Evolutionary conservation across 2,888 invertebrate genomes (phyloP).

Genomic region (Synanthedon andrenaeformis): DNA sequence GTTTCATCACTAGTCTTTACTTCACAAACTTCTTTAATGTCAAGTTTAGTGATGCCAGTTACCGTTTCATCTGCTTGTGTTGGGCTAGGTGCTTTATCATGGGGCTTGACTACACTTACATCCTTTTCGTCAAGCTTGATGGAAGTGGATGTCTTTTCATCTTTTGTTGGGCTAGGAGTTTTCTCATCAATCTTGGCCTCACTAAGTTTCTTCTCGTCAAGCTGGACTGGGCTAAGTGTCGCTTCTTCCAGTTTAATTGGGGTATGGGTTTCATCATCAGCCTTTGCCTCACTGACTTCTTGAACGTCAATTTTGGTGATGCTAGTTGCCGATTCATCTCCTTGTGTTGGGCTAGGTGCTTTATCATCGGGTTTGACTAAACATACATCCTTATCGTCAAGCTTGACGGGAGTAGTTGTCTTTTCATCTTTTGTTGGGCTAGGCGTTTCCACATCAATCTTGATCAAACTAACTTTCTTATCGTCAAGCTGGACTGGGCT

Average conservation of each 20-base stretch:
- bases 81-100: not conserved
- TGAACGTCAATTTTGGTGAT: not conserved
- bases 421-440: not conserved
- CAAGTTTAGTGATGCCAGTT: no score
- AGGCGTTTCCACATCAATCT: not conserved
- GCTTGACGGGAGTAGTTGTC: constrained; percentile 2
- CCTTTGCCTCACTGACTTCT: not conserved
- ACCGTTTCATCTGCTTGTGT: not conserved
- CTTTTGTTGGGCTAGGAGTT: not conserved
- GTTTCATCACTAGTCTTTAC: no score
- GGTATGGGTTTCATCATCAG: not conserved
- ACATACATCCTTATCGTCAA: not conserved
- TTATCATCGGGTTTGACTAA: not conserved
- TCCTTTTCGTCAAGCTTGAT: constrained; percentile 2
- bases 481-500: not conserved
- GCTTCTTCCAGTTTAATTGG: not conserved
- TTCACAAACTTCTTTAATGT: no score
- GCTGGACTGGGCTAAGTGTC: not conserved
- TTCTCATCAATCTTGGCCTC: not conserved
- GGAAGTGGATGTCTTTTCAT: not conserved
- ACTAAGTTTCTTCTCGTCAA: not conserved
- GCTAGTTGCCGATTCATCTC: not conserved
- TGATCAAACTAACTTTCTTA: not conserved
- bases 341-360: not conserved
- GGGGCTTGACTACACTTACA: not conserved